phyloP scores from a whole-genome alignment of 2,888 invertebrate species.

The Athalia rosae region DNA sequence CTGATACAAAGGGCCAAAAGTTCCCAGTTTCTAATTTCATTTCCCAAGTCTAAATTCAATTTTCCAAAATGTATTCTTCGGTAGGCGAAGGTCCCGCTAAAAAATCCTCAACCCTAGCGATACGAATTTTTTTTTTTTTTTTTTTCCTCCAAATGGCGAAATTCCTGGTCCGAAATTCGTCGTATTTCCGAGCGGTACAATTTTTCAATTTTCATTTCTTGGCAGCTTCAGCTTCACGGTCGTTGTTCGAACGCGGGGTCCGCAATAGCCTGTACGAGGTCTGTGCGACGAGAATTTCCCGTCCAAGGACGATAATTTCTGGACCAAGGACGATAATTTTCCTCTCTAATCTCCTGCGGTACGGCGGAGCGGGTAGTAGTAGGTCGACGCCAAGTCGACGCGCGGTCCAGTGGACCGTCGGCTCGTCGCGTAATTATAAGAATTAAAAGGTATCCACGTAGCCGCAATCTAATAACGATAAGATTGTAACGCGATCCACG shows the following conservation, averaged over 20 bases:
- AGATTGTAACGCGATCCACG: background rate
- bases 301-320: constrained; percentile 22
- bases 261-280: constrained; percentile 15
- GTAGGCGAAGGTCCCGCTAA: too few species aligned
- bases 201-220: too few species aligned
- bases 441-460: background rate
- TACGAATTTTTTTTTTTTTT: too few species aligned
- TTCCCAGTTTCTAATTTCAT: too few species aligned
- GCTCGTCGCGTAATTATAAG: constrained; percentile 5
- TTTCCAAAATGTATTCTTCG: too few species aligned
- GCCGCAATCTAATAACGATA: background rate
- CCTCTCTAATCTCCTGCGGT: constrained; percentile 19
- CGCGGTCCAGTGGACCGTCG: constrained; percentile 19
- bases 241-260: background rate
- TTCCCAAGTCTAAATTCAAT: too few species aligned
- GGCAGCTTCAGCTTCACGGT: background rate
- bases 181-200: too few species aligned
- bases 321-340: constrained; percentile 30
- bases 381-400: constrained; percentile 27
- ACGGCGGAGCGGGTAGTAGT: background rate
- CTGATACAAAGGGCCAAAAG: background rate
- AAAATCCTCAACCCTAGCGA: too few species aligned
- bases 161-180: too few species aligned
- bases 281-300: constrained; percentile 19
- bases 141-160: too few species aligned